Evolutionary conservation across 2,797 vertebrate genomes (phyloP).

Genomic region (Danio choprae): DNA sequence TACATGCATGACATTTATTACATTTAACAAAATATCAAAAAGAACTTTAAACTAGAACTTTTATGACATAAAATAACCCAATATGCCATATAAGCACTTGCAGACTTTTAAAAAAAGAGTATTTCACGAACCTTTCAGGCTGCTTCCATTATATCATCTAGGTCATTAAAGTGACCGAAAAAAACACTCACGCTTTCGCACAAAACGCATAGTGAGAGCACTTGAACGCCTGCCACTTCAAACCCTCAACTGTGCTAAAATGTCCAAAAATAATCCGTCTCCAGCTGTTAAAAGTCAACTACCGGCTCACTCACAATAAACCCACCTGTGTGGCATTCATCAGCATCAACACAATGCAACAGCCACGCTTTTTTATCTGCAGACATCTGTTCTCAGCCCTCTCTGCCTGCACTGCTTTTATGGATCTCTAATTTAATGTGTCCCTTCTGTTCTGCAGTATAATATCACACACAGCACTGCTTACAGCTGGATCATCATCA

Average conservation of each 20-base stretch:
- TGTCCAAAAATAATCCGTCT: conserved; percentile 55
- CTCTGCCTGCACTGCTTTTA: conserved; percentile 49
- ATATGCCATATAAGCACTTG: not conserved
- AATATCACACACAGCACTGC: conserved; percentile 53
- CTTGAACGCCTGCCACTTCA: conserved; percentile 48
- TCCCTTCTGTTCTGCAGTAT: conserved; percentile 60
- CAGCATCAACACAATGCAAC: conserved; percentile 45
- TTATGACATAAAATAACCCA: not conserved
- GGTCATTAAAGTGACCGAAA: conserved; percentile 40
- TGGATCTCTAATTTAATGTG: conserved; percentile 57
- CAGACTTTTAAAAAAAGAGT: not conserved
- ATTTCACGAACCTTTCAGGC: not conserved
- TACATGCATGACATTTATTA: not conserved
- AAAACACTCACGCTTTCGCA: conserved; percentile 9
- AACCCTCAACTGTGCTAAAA: conserved; percentile 47
- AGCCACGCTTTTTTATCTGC: conserved; percentile 32
- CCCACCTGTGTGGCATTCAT: conserved; percentile 53
- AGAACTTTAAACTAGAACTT: not conserved
- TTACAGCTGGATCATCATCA: conserved; percentile 59
- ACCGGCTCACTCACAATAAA: conserved; percentile 38
- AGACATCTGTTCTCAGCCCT: conserved; percentile 60
- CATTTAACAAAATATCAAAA: not conserved
- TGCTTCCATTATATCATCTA: conserved; percentile 1
- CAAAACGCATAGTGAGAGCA: conserved; percentile 38
- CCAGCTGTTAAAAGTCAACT: conserved; percentile 51